A percentile compares a stretch with the other conserved stretches of the same genome.
phyloP scores from a whole-genome alignment of 64 coral and sea anemone species.

The Montipora capricornis region DNA sequence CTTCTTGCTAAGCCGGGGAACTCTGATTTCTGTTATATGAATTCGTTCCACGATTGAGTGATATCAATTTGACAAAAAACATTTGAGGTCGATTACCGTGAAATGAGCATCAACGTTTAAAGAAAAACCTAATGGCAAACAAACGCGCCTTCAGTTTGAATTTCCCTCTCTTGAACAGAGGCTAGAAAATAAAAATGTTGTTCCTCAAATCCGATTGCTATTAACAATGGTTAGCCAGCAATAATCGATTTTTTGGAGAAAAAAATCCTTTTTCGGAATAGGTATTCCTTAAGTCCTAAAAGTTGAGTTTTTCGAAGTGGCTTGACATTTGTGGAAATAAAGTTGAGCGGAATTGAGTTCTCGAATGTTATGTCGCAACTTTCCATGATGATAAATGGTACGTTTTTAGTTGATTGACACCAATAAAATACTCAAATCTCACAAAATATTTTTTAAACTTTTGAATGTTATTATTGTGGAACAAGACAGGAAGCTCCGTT shows the following conservation, averaged over 20 bases:
- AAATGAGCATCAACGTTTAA: not conserved
- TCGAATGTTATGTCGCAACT: too few species aligned
- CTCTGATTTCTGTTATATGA: not conserved
- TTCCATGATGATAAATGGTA: too few species aligned
- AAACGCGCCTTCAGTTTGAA: not conserved
- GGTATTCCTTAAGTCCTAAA: too few species aligned
- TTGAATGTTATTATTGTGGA: conserved; percentile 20
- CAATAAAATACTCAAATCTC: too few species aligned
- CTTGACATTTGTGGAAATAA: too few species aligned
- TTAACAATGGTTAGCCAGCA: too few species aligned
- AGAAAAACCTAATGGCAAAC: not conserved
- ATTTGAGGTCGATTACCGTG: not conserved
- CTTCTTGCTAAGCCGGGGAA: not conserved
- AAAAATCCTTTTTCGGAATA: too few species aligned
- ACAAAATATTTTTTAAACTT: not conserved
- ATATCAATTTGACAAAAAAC: not conserved
- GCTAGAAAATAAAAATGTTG: not conserved
- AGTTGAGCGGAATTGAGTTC: too few species aligned
- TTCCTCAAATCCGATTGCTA: too few species aligned
- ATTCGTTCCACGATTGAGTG: not conserved
- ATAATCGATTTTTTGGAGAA: too few species aligned
- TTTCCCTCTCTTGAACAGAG: not conserved
- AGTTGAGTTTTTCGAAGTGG: too few species aligned
- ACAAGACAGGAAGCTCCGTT: conserved; percentile 42
- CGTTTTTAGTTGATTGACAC: too few species aligned